These are phyloP conservation scores for Pipra filicauda DNA, from an alignment of 2,113 vertebrate genomes.

Conservation along the genomic window DNA sequence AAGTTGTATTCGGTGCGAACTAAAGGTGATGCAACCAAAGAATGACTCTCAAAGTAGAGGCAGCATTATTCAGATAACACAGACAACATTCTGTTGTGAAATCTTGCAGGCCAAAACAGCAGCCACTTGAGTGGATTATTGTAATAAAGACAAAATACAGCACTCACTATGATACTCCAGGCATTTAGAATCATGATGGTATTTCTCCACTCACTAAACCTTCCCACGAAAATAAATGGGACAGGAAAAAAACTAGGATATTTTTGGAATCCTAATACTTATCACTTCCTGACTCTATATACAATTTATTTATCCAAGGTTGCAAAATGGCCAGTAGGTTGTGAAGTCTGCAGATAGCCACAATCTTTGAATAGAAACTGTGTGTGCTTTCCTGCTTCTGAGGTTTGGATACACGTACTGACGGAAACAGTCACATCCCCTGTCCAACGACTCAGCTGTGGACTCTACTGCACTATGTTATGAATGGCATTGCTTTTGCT, in stretches of 20 bases:
- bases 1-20: background rate
- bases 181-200: background rate
- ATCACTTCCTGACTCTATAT: background rate
- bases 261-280: constrained; percentile 9
- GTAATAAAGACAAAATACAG: background rate
- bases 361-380: background rate
- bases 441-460: background rate
- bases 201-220: background rate
- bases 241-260: background rate
- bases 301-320: background rate
- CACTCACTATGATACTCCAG: background rate
- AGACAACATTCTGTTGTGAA: background rate
- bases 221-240: background rate
- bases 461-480: background rate
- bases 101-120: background rate
- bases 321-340: background rate
- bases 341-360: background rate
- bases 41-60: background rate
- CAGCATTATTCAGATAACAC: background rate
- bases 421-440: background rate
- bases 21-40: background rate
- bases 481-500: background rate
- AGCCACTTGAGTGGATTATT: background rate
- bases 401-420: background rate
- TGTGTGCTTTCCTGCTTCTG: background rate